phyloP scores from a whole-genome alignment of 2,888 invertebrate genomes.

The Plebejus anna region DNA sequence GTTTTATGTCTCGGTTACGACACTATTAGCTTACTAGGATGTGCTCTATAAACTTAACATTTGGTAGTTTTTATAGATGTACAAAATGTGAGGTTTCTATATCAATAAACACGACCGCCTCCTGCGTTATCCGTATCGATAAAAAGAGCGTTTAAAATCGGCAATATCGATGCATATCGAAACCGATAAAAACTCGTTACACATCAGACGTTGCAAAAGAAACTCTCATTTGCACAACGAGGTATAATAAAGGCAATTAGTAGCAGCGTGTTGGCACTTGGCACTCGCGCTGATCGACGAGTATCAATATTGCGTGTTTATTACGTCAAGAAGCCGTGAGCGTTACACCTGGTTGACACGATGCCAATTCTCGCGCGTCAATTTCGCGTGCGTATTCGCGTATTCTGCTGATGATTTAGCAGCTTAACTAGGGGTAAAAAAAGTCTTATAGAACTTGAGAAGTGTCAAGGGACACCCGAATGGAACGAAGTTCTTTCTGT shows the following conservation, averaged over 20 bases:
- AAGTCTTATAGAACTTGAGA: too few relatives aligned
- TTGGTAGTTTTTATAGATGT: not conserved
- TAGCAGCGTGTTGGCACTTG: constrained; percentile 17
- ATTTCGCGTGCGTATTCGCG: not conserved
- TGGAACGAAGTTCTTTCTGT: too few relatives aligned
- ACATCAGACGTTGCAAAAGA: constrained; percentile 11
- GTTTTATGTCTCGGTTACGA: constrained; percentile 3
- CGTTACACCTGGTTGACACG: not conserved
- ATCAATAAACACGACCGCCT: not conserved
- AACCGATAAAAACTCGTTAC: constrained; percentile 5
- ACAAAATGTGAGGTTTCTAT: not conserved
- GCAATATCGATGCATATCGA: constrained; percentile 4
- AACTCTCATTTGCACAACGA: constrained; percentile 15
- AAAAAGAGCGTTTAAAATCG: not conserved
- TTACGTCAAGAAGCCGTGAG: constrained; percentile 45
- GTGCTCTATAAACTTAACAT: not conserved
- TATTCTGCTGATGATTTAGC: not conserved
- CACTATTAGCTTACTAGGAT: not conserved
- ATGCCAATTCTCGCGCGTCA: constrained; percentile 9
- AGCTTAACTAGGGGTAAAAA: too few relatives aligned
- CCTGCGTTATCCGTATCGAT: not conserved
- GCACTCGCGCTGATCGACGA: constrained; percentile 33
- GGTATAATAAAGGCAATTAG: constrained; percentile 15
- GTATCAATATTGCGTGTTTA: constrained; percentile 46
- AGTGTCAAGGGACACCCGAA: too few relatives aligned